Conservation (phyloP, 2,113 vertebrate species). For the Centropristis striata region DNA sequence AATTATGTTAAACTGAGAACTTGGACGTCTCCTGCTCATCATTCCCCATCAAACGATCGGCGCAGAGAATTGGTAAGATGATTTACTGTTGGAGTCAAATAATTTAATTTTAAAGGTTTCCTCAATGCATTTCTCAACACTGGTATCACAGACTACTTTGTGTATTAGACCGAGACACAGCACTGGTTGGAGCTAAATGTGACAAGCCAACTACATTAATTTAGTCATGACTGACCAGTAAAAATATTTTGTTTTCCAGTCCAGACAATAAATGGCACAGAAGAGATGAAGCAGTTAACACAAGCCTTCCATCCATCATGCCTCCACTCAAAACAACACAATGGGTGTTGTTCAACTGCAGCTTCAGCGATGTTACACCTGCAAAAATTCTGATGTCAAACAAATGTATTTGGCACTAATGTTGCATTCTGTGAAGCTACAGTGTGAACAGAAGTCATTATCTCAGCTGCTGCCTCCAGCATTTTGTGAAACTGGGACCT, state of each 20-base stretch:
- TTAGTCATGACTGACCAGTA: not conserved
- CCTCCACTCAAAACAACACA: conserved; percentile 2
- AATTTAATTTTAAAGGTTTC: too few species aligned
- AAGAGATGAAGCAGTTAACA: not conserved
- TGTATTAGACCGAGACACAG: too few species aligned
- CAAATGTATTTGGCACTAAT: not conserved
- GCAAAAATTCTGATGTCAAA: conserved; percentile 5
- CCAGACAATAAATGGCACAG: not conserved
- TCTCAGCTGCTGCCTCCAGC: conserved; percentile 23
- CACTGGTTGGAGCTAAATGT: too few species aligned
- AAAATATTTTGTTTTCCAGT: not conserved
- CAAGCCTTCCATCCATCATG: conserved; percentile 1
- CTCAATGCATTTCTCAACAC: too few species aligned
- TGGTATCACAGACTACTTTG: too few species aligned
- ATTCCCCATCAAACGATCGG: too few species aligned
- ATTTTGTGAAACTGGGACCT: conserved; percentile 18
- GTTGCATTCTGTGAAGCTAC: conserved; percentile 5
- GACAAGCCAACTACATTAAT: not conserved
- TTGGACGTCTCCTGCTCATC: too few species aligned
- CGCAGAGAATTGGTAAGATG: too few species aligned
- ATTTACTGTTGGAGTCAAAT: too few species aligned
- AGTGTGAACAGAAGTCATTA: conserved; percentile 40
- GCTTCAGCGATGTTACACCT: not conserved
- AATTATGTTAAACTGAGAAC: too few species aligned
- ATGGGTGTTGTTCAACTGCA: too few species aligned